Percentiles rank a stretch among this genome's conserved stretches.
Evolutionary conservation across 2,797 vertebrate species (phyloP).

Genomic region (Oophaga sylvatica): DNA sequence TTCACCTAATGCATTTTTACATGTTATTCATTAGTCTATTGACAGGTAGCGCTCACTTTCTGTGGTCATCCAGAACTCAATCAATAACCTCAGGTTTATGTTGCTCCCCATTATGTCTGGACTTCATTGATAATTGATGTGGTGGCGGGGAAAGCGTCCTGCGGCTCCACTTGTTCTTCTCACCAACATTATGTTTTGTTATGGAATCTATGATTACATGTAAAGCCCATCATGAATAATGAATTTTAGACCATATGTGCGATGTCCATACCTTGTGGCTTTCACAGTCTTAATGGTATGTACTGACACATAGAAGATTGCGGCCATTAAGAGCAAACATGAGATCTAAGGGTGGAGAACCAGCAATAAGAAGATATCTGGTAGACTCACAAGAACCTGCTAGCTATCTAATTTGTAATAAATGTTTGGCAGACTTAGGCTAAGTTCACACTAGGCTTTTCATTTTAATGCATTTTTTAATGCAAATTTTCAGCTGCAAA

Average conservation of each 20-base stretch:
- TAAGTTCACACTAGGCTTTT: too few relatives aligned
- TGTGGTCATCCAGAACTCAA: slow-evolving; percentile 12
- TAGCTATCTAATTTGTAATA: too few relatives aligned
- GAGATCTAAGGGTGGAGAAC: neutral
- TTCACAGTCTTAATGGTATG: neutral
- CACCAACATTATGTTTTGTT: slow-evolving; percentile 14
- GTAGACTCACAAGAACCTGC: too few relatives aligned
- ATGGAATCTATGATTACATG: slow-evolving; percentile 3
- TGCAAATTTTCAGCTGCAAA: too few relatives aligned
- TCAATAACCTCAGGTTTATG: slow-evolving; percentile 43
- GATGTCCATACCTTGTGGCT: neutral
- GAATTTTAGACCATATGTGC: neutral
- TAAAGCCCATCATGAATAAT: slow-evolving; percentile 34
- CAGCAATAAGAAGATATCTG: neutral
- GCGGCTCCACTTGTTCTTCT: neutral
- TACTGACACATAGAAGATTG: neutral
- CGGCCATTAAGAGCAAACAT: neutral
- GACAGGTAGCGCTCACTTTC: slow-evolving; percentile 14
- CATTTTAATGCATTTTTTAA: too few relatives aligned
- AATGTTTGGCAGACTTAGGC: too few relatives aligned
- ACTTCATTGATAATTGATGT: slow-evolving; percentile 30
- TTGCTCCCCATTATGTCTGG: slow-evolving; percentile 6
- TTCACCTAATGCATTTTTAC: slow-evolving; percentile 29
- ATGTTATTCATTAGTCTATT: slow-evolving; percentile 36
- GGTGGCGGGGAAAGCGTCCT: neutral